These are phyloP conservation scores for Ochropacha duplaris DNA, from an alignment of 2,888 invertebrate species.

Conservation along the genomic window DNA sequence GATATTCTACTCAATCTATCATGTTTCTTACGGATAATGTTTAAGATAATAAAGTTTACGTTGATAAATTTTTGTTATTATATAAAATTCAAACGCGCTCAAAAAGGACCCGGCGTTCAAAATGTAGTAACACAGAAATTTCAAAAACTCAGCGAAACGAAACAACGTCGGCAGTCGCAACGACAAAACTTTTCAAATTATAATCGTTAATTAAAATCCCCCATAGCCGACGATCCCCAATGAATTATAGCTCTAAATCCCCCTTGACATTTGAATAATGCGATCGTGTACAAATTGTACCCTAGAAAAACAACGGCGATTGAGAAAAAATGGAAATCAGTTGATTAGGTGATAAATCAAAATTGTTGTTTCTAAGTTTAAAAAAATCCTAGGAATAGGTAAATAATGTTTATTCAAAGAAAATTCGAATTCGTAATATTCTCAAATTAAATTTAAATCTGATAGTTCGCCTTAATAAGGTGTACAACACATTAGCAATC, in stretches of 20 bases:
- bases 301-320: not conserved
- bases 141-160: not conserved
- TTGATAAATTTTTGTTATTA: not conserved
- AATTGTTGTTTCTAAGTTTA: not conserved
- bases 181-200: slow-evolving; percentile 49
- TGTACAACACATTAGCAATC: too few species aligned
- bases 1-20: too few species aligned
- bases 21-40: too few species aligned
- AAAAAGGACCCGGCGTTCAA: not conserved
- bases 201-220: slow-evolving; percentile 62
- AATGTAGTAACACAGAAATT: not conserved
- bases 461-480: too few species aligned
- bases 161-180: slow-evolving; percentile 19
- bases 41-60: too few species aligned
- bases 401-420: too few species aligned
- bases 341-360: not conserved
- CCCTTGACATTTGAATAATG: slow-evolving; percentile 42
- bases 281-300: slow-evolving; percentile 28
- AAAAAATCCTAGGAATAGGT: not conserved
- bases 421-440: too few species aligned
- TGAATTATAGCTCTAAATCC: slow-evolving; percentile 49
- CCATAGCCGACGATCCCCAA: slow-evolving; percentile 33
- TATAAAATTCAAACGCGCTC: not conserved
- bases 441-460: too few species aligned
- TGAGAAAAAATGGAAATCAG: slow-evolving; percentile 1